phyloP scores from a whole-genome alignment of 2,113 vertebrate genomes.

The Picathartes gymnocephalus region DNA sequence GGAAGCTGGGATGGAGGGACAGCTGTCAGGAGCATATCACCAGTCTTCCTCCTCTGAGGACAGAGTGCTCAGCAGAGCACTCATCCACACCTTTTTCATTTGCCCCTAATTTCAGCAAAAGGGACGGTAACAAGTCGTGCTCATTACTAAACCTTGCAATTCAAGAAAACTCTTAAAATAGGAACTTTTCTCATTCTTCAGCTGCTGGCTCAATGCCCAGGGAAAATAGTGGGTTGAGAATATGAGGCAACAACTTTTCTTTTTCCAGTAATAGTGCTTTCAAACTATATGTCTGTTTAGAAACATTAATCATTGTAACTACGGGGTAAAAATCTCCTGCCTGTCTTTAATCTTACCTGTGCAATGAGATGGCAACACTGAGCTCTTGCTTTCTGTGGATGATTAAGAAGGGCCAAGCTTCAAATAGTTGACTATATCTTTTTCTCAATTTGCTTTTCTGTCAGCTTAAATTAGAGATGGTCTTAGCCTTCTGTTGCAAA shows the following conservation, averaged over 20 bases:
- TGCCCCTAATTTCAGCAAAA: not conserved
- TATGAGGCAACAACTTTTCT: conserved; percentile 36
- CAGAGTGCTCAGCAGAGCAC: not conserved
- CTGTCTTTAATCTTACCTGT: conserved; percentile 42
- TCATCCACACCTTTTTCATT: not conserved
- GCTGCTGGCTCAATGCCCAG: conserved; percentile 35
- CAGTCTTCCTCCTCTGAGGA: not conserved
- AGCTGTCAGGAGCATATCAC: not conserved
- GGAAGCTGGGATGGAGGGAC: not conserved
- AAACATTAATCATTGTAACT: conserved; percentile 56
- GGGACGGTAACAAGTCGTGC: not conserved
- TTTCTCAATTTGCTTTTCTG: conserved; percentile 12
- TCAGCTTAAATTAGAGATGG: not conserved
- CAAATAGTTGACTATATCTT: not conserved
- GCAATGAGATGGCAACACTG: not conserved
- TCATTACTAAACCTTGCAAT: conserved; percentile 27
- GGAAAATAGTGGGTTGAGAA: conserved; percentile 51
- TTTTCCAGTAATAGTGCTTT: conserved; percentile 39
- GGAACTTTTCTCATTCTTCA: conserved; percentile 31
- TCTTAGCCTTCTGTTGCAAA: not conserved
- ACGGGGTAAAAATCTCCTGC: conserved; percentile 23
- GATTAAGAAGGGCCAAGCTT: conserved; percentile 25
- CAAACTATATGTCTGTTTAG: conserved; percentile 54
- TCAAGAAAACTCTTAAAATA: conserved; percentile 52
- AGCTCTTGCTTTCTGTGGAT: not conserved